Evolutionary conservation across 2,888 invertebrate species (phyloP).

Genomic region (Apocheima hispidaria): DNA sequence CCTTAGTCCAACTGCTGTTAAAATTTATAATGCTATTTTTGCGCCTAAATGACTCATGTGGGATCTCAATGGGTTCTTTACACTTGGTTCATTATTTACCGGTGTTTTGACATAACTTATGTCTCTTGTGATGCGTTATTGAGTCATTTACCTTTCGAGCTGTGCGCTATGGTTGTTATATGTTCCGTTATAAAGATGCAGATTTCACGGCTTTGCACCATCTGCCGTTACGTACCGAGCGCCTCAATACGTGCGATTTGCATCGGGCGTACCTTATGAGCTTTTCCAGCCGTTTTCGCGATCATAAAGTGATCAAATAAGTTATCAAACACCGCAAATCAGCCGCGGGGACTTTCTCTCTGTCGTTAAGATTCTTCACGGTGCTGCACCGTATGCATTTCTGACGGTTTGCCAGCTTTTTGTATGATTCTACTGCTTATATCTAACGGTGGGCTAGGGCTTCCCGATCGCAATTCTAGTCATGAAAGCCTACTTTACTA

Average conservation of each 20-base stretch:
- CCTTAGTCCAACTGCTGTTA: slow-evolving; percentile 72
- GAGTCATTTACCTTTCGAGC: slow-evolving; percentile 67
- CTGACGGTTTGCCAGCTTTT: slow-evolving; percentile 74
- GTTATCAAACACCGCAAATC: slow-evolving; percentile 79
- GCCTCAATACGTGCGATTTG: slow-evolving; percentile 73
- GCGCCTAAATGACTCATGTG: slow-evolving; percentile 79
- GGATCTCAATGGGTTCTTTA: slow-evolving; percentile 72
- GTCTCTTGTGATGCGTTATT: slow-evolving; percentile 58
- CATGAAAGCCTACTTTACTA: slow-evolving; percentile 33
- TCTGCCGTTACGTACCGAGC: slow-evolving; percentile 62
- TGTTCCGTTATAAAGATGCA: slow-evolving; percentile 68
- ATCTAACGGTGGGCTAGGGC: slow-evolving; percentile 61
- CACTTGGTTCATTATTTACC: slow-evolving; percentile 60
- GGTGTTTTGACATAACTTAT: slow-evolving; percentile 45
- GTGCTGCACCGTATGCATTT: slow-evolving; percentile 63
- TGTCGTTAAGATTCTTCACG: slow-evolving; percentile 78
- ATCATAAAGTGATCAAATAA: slow-evolving; percentile 85
- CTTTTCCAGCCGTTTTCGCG: slow-evolving; percentile 78
- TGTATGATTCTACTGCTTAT: slow-evolving; percentile 70
- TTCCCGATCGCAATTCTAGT: slow-evolving; percentile 51
- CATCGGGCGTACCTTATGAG: slow-evolving; percentile 75
- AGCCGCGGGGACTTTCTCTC: slow-evolving; percentile 71
- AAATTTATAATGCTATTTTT: slow-evolving; percentile 83
- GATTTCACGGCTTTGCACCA: slow-evolving; percentile 33
- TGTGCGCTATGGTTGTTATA: slow-evolving; percentile 60